Evolutionary conservation across 2,113 vertebrate genomes (phyloP).

Genomic region (Tinamus guttatus): DNA sequence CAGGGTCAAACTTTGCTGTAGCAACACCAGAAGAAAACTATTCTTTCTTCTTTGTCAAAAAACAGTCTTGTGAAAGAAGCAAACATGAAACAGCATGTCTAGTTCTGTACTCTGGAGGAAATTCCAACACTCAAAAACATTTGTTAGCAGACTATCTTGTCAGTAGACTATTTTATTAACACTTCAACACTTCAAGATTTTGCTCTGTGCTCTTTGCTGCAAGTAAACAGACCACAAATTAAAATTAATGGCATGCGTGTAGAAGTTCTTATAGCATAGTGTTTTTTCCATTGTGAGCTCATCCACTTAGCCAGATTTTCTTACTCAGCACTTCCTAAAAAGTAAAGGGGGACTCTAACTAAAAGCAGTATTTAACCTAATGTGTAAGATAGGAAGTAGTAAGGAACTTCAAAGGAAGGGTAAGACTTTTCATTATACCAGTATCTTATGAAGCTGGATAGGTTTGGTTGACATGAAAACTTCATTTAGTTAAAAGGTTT

Average conservation of each 20-base stretch:
- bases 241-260: background rate
- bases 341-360: background rate
- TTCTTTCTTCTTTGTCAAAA: background rate
- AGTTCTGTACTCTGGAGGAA: background rate
- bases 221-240: background rate
- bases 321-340: background rate
- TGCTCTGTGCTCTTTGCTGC: background rate
- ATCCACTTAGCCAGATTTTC: background rate
- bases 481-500: no score
- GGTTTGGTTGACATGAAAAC: no score
- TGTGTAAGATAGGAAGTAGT: fast-evolving
- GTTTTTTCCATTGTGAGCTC: background rate
- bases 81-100: fast-evolving
- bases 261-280: background rate
- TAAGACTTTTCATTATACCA: background rate
- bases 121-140: background rate
- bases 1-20: background rate
- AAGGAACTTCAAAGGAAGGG: background rate
- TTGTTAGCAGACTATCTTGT: background rate
- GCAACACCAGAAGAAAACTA: fast-evolving
- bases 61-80: background rate
- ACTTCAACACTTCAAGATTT: background rate
- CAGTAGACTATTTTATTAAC: background rate
- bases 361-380: background rate
- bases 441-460: background rate